Conservation (phyloP, 2,797 vertebrate species). For the Premnoplex brunnescens region DNA sequence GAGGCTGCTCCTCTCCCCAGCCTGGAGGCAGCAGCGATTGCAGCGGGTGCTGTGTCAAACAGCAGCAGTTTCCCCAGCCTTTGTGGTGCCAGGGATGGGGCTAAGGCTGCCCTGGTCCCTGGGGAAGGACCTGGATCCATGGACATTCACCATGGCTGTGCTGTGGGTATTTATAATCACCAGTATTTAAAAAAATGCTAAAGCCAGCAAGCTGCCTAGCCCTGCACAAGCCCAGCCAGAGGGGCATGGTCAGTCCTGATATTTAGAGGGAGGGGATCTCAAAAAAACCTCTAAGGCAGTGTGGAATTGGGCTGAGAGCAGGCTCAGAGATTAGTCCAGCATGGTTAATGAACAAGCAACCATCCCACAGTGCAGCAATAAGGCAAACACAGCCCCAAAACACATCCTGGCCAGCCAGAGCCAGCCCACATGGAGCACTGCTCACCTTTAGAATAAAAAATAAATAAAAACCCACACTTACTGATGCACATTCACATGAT, state of each 20-base stretch:
- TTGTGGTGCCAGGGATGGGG: neutral
- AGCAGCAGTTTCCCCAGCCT: neutral
- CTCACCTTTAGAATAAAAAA: neutral
- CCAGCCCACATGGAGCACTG: fast-evolving
- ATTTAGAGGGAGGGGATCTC: fast-evolving
- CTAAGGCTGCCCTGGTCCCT: neutral
- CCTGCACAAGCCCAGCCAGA: neutral
- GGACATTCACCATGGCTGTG: fast-evolving
- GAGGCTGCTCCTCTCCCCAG: neutral
- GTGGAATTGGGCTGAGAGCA: neutral
- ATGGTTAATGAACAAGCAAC: fast-evolving
- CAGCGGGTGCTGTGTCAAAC: fast-evolving
- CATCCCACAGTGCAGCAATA: neutral
- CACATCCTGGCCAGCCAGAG: fast-evolving
- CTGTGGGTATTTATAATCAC: neutral
- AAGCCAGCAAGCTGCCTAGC: neutral
- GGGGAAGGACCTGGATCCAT: neutral
- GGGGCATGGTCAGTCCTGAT: fast-evolving
- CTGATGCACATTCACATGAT: fast-evolving
- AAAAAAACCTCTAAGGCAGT: fast-evolving
- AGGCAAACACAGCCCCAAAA: neutral
- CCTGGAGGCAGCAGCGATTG: neutral
- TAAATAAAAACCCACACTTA: neutral
- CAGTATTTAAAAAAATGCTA: fast-evolving
- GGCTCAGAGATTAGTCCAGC: neutral